phyloP scores from a whole-genome alignment of 2,888 invertebrate genomes.

The Eupithecia centaureata region DNA sequence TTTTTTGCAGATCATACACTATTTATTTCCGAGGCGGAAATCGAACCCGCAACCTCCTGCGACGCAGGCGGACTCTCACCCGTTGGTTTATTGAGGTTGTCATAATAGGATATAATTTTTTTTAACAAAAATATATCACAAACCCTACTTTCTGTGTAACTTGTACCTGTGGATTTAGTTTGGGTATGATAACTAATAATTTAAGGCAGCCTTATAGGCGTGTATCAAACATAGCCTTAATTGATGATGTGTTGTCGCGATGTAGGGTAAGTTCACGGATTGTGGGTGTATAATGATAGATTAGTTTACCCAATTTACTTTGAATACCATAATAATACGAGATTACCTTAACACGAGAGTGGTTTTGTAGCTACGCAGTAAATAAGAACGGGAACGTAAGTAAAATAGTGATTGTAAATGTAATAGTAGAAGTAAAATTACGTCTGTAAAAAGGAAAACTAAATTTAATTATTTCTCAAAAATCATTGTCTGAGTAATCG shows the following conservation, averaged over 20 bases:
- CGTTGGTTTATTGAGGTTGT: no score
- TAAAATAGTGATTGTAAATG: no score
- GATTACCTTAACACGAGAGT: not conserved
- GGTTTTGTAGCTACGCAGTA: not conserved
- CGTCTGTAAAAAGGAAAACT: no score
- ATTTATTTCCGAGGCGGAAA: no score
- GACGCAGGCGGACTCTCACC: no score
- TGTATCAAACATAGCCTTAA: constrained; percentile 7
- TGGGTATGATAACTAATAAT: constrained; percentile 14
- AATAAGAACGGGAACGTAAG: no score
- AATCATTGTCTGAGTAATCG: no score
- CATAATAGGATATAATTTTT: no score
- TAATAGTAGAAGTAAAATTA: no score
- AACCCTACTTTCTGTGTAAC: constrained; percentile 8
- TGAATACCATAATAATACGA: not conserved
- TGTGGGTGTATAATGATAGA: constrained; percentile 4
- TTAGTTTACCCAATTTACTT: constrained; percentile 1
- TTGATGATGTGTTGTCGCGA: constrained; percentile 16
- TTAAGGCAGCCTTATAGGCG: constrained; percentile 7
- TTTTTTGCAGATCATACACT: no score
- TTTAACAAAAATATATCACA: not conserved
- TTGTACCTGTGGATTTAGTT: constrained; percentile 14
- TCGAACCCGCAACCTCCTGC: no score
- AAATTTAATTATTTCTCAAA: no score
- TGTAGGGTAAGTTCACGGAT: constrained; percentile 1